Evolutionary conservation across 2,113 vertebrate species (phyloP).

Genomic region (Sinocyclocheilus anophthalmus): DNA sequence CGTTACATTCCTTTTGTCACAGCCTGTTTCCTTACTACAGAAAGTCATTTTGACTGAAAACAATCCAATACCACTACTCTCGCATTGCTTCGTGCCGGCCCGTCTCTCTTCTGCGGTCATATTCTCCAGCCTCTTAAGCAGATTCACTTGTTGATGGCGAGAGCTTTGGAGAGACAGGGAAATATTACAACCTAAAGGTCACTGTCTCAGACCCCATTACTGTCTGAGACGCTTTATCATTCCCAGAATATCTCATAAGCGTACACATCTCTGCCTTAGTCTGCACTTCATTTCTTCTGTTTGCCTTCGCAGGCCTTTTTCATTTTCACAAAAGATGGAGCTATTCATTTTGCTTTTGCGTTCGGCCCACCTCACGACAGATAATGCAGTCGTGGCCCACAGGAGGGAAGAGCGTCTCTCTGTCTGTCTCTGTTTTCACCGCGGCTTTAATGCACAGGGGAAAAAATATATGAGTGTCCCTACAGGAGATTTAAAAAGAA

Average conservation of each 20-base stretch:
- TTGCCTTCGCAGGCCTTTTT: conserved; percentile 47
- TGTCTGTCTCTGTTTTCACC: background rate
- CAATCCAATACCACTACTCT: too few relatives aligned
- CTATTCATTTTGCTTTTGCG: conserved; percentile 53
- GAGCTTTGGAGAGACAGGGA: background rate
- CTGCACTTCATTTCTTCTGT: conserved; percentile 40
- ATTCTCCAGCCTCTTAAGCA: background rate
- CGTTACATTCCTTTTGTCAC: too few relatives aligned
- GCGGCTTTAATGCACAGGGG: conserved; percentile 39
- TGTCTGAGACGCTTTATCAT: conserved; percentile 2
- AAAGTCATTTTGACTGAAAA: background rate
- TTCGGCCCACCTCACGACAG: conserved; percentile 32
- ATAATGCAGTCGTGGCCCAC: conserved; percentile 38
- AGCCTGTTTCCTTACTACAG: background rate
- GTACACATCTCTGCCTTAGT: conserved; percentile 28
- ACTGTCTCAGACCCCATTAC: conserved; percentile 25
- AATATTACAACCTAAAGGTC: conserved; percentile 29
- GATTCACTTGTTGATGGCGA: conserved; percentile 32
- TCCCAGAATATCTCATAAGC: conserved; percentile 29
- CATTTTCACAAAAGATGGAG: conserved; percentile 54
- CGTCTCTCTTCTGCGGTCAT: background rate
- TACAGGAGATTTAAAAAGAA: conserved; percentile 49
- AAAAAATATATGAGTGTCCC: conserved; percentile 16
- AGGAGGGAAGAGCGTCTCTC: conserved; percentile 29
- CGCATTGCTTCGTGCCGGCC: too few relatives aligned